Evolutionary conservation across 2,888 invertebrate genomes (phyloP).

Genomic region (Tipula unca): DNA sequence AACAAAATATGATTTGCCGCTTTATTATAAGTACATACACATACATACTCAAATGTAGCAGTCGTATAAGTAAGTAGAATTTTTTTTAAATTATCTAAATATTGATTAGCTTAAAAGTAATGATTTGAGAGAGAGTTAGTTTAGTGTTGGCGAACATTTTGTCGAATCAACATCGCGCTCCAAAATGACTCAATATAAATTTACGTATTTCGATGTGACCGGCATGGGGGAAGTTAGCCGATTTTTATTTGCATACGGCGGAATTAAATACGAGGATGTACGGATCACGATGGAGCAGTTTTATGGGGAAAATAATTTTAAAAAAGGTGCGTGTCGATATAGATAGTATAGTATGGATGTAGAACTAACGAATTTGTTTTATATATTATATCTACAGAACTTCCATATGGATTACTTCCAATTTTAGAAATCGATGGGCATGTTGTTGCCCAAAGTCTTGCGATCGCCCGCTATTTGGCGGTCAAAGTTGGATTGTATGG

Average conservation of each 20-base stretch:
- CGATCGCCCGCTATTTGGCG: neutral
- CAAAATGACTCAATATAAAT: neutral
- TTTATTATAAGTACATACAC: too few species aligned
- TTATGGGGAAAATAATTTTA: neutral
- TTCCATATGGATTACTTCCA: neutral
- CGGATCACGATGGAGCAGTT: conserved; percentile 43
- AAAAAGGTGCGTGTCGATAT: neutral
- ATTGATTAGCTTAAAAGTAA: neutral
- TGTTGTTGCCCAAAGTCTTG: neutral
- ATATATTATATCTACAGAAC: neutral
- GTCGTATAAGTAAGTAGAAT: too few species aligned
- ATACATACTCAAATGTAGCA: too few species aligned
- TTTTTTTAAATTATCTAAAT: too few species aligned
- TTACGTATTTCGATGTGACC: conserved; percentile 50
- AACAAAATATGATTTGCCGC: too few species aligned
- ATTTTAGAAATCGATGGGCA: neutral
- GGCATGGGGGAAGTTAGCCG: conserved; percentile 55
- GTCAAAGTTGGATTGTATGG: neutral
- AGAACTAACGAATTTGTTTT: neutral
- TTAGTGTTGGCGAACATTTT: neutral
- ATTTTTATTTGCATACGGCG: conserved; percentile 52
- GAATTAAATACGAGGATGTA: conserved; percentile 52
- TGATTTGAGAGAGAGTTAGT: neutral
- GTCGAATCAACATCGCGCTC: neutral
- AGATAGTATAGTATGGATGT: neutral